A percentile compares a stretch with the other conserved stretches of the same genome.
These are phyloP conservation scores for Chaenocephalus aceratus DNA, from an alignment of 2,113 vertebrate species.

Conservation along the genomic window DNA sequence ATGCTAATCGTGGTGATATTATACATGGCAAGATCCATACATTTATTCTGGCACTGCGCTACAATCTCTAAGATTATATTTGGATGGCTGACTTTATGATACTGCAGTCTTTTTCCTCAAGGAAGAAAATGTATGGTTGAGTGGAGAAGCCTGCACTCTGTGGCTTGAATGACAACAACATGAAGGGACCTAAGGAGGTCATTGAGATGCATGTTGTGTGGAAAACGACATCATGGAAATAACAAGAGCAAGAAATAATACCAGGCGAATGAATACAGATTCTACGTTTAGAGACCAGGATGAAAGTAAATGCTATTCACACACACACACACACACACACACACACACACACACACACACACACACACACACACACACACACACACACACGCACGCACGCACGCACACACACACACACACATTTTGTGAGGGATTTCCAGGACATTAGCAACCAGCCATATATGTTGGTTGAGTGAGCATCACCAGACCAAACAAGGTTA, in stretches of 20 bases:
- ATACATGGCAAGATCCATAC: conserved; percentile 14
- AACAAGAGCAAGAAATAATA: conserved; percentile 21
- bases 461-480: conserved; percentile 45
- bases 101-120: neutral
- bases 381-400: too few relatives aligned
- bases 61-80: conserved; percentile 17
- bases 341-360: neutral
- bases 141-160: conserved; percentile 32
- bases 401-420: neutral
- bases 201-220: conserved; percentile 34
- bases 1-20: conserved; percentile 14
- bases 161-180: conserved; percentile 50
- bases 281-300: conserved; percentile 18
- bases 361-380: too few relatives aligned
- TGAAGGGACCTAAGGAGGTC: conserved; percentile 32
- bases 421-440: conserved; percentile 69
- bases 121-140: conserved; percentile 25
- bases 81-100: conserved; percentile 38
- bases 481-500: conserved; percentile 31
- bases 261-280: conserved; percentile 25
- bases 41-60: conserved; percentile 22
- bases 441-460: conserved; percentile 67
- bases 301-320: neutral
- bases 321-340: neutral
- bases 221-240: conserved; percentile 40